phyloP scores from a whole-genome alignment of 2,888 invertebrate species.

The Patella pellucida region DNA sequence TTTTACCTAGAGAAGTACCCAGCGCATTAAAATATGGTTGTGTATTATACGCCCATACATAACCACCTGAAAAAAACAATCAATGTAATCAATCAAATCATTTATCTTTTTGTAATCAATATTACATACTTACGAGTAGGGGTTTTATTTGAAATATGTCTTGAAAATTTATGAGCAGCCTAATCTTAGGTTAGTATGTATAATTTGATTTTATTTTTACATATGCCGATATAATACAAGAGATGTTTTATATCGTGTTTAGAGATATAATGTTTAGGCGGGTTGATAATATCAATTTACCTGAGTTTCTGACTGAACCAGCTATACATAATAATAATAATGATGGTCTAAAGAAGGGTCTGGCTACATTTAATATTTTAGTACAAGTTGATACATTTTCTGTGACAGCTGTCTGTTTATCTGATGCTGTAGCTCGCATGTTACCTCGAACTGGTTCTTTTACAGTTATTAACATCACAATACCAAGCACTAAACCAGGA shows the following conservation, averaged over 20 bases:
- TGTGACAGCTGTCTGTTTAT: background rate
- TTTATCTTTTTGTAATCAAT: background rate
- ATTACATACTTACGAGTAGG: too few species aligned
- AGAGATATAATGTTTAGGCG: too few species aligned
- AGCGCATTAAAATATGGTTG: slow-evolving; percentile 68
- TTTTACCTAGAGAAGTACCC: slow-evolving; percentile 29
- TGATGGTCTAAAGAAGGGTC: slow-evolving; percentile 64
- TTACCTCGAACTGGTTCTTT: slow-evolving; percentile 63
- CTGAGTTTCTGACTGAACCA: slow-evolving; percentile 70
- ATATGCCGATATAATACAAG: too few species aligned
- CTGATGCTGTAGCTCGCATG: slow-evolving; percentile 4
- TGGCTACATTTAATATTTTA: background rate
- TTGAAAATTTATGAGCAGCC: too few species aligned
- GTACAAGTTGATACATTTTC: background rate
- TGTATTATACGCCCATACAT: slow-evolving; percentile 72
- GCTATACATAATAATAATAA: slow-evolving; percentile 67
- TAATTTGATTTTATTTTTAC: too few species aligned
- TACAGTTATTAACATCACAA: slow-evolving; percentile 66
- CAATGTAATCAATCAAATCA: background rate
- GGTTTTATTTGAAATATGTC: too few species aligned
- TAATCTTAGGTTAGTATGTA: too few species aligned
- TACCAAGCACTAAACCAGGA: slow-evolving; percentile 68
- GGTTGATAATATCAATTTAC: slow-evolving; percentile 37
- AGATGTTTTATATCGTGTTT: too few species aligned
- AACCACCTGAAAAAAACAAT: slow-evolving; percentile 61